A percentile compares a stretch with the other conserved stretches of the same genome.
These are phyloP conservation scores for Ormia ochracea DNA, from an alignment of 2,888 invertebrate species.

Conservation along the genomic window DNA sequence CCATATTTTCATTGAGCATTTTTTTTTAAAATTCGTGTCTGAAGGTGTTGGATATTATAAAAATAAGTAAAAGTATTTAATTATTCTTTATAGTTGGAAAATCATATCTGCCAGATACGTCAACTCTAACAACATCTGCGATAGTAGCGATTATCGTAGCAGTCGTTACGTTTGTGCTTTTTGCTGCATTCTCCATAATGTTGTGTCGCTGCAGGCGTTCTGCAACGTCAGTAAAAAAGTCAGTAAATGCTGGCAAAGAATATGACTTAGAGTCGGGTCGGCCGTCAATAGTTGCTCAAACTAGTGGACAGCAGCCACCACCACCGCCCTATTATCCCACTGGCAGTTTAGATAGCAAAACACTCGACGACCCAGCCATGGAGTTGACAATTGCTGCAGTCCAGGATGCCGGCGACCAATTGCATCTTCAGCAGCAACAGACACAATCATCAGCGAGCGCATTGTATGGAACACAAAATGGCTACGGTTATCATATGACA, in stretches of 20 bases:
- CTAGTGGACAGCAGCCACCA: conserved; percentile 64
- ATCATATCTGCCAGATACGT: conserved; percentile 69
- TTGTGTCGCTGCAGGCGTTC: conserved; percentile 72
- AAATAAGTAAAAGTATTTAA: too few species aligned
- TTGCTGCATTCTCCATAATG: conserved; percentile 67
- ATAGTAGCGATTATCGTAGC: conserved; percentile 72
- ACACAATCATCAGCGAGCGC: conserved; percentile 54
- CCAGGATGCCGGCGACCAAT: conserved; percentile 71
- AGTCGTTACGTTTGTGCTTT: conserved; percentile 67
- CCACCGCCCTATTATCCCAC: conserved; percentile 72
- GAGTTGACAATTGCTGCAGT: conserved; percentile 71
- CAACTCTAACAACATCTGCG: conserved; percentile 70
- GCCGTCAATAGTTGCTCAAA: conserved; percentile 66
- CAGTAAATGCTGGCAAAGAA: conserved; percentile 67
- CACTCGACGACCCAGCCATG: conserved; percentile 69
- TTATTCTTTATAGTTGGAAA: conserved; percentile 69
- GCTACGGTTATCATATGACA: conserved; percentile 74
- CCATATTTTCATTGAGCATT: neutral
- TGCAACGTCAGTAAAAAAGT: conserved; percentile 68
- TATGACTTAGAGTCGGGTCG: conserved; percentile 68
- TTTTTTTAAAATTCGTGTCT: conserved; percentile 3
- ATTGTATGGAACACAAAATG: conserved; percentile 67
- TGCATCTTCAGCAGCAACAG: conserved; percentile 66
- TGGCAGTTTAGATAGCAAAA: conserved; percentile 71
- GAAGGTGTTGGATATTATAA: too few species aligned